Evolutionary conservation across 2,113 vertebrate genomes (phyloP), one percentile per base, ranked within the genome.

Genomic region (Accipiter virgatus): DNA sequence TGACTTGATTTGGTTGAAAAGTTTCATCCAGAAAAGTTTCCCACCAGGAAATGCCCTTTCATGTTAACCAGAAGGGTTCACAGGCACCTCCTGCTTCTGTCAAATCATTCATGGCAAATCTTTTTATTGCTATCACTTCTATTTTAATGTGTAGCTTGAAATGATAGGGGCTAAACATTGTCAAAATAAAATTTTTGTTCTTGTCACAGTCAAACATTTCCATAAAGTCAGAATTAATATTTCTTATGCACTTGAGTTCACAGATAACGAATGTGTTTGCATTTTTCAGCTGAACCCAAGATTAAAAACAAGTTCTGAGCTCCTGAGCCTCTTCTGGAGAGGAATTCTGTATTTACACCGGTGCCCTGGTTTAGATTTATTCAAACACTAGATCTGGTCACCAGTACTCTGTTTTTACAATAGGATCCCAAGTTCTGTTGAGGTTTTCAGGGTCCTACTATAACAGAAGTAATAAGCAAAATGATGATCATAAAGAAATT

Each of bases 401-500:
- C 36, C 47, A 43, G 36, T 14, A 48, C 10, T 66, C 59, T 92
- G 86, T 19, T 91, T 97, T 91, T 81, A 84, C 56, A 79, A 29
- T 6, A 65, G 80, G 56, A 63, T 53, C 86, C 67, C 43, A 29
- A 59, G n/a, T 71, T 36, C 77, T 88, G 72, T 68, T 84, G 82
- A 59, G 71, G 47, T 59, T 96, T 95, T 68, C 43, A 63, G 47
- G 55, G 56, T 81, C 59, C 75, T 56, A 1, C 82, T 81, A 1
- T 11, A 68, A 45, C 10, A 61, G 36, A 68, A 72, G 52, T 15
- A 83, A 92, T 34, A 47, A 84, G 86, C 89, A 86, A 90, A 95
- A 68, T n/a, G 47, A 92, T 88, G 86, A 86, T 75, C 86, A 81
- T 26, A 61, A 58, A 95, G 77, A 75, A 81, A 81, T 86, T 92